Evolutionary conservation across 1,140 invertebrate species (phyloP).

Genomic region (Asbolus verrucosus): DNA sequence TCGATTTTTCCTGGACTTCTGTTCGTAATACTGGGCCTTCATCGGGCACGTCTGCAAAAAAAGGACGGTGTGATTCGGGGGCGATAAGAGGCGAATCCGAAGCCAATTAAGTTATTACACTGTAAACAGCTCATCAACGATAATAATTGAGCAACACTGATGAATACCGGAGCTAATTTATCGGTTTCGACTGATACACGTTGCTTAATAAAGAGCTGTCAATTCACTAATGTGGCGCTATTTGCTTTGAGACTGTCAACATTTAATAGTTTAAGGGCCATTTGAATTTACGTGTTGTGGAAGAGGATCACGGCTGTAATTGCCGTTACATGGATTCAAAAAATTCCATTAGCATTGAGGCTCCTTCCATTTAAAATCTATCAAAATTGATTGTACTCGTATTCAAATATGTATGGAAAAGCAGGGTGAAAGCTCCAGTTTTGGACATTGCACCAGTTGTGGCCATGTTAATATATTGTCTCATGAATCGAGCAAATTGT

Average conservation of each 20-base stretch:
- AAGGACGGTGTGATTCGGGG: not conserved
- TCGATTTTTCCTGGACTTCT: conserved; percentile 59
- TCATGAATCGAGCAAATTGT: too few relatives aligned
- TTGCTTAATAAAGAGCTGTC: conserved; percentile 37
- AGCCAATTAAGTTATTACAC: conserved; percentile 41
- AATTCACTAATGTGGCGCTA: conserved; percentile 32
- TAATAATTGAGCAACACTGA: conserved; percentile 43
- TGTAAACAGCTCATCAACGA: conserved; percentile 47
- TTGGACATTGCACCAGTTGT: too few relatives aligned
- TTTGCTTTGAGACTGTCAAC: conserved; percentile 42
- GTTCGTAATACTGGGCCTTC: conserved; percentile 58
- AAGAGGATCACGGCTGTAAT: too few relatives aligned
- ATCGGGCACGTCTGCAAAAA: conserved; percentile 59
- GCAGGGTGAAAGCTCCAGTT: too few relatives aligned
- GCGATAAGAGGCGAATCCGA: not conserved
- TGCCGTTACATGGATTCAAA: too few relatives aligned
- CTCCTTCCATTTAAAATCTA: too few relatives aligned
- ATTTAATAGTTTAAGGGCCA: conserved; percentile 18
- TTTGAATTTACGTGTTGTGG: conserved; percentile 6
- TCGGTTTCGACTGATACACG: conserved; percentile 40
- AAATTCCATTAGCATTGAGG: too few relatives aligned
- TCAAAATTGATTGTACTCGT: too few relatives aligned
- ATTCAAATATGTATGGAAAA: too few relatives aligned
- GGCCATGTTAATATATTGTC: too few relatives aligned
- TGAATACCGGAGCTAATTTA: conserved; percentile 47